Percentiles rank a stretch among this genome's conserved stretches.
phyloP scores from a whole-genome alignment of 2,113 vertebrate species.

The Ciconia boyciana region DNA sequence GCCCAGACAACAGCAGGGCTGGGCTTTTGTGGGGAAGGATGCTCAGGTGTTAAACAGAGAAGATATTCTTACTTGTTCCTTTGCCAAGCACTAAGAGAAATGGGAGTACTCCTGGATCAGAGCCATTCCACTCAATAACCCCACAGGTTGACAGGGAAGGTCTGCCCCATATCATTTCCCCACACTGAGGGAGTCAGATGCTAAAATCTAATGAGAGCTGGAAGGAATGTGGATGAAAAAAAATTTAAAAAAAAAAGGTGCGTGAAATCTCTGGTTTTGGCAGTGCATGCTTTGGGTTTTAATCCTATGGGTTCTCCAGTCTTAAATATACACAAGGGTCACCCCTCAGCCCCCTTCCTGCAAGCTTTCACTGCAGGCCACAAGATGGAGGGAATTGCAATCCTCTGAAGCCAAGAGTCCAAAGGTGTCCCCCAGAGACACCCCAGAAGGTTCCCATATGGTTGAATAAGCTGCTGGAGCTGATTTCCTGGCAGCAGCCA shows the following conservation, averaged over 20 bases:
- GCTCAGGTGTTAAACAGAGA: constrained; percentile 36
- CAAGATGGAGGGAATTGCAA: not conserved
- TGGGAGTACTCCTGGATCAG: not conserved
- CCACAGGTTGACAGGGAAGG: not conserved
- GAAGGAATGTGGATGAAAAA: not conserved
- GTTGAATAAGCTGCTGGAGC: not conserved
- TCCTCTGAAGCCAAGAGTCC: not conserved
- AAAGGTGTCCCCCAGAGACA: not conserved
- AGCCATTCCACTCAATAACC: not conserved
- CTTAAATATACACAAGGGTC: not conserved
- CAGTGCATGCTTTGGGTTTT: not conserved
- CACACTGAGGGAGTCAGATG: not conserved
- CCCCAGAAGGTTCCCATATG: constrained; percentile 29
- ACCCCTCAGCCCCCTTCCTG: not conserved
- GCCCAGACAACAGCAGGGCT: constrained; percentile 47
- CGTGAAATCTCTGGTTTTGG: not conserved
- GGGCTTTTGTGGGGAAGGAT: not conserved
- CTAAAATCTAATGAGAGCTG: not conserved
- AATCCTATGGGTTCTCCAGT: not conserved
- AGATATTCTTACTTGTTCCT: not conserved
- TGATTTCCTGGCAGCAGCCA: not conserved
- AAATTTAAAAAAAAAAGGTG: too few relatives aligned
- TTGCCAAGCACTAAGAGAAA: not conserved
- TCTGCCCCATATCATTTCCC: not conserved
- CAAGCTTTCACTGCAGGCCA: not conserved